These are phyloP conservation scores for Apis mellifera DNA, from an alignment of 1,140 invertebrate genomes.

Conservation along the genomic window Amel_HAv3.1 CM009937.2:7967001-7967500, in stretches of 20 bases:
- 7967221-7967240: conserved; percentile 26
- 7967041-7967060: too few relatives aligned
- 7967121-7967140: not conserved
- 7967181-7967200: conserved; percentile 15
- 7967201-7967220: conserved; percentile 13
- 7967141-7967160: not conserved
- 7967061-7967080: not conserved
- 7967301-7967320: conserved; percentile 46
- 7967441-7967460: conserved; percentile 75
- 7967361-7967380: conserved; percentile 5
- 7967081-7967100: not conserved
- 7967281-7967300: conserved; percentile 40
- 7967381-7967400: not conserved
- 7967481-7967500: conserved; percentile 14
- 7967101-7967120: not conserved
- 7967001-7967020: too few relatives aligned
- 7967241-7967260: conserved; percentile 8
- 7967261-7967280: conserved; percentile 28
- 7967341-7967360: conserved; percentile 52
- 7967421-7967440: conserved; percentile 70
- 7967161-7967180: conserved; percentile 4
- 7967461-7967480: conserved; percentile 58
- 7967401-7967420: not conserved
- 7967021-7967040: too few relatives aligned
- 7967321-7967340: conserved; percentile 58